Base-by-base conservation (phyloP, 2,113 vertebrate species). In the Struthio camelus region DNA sequence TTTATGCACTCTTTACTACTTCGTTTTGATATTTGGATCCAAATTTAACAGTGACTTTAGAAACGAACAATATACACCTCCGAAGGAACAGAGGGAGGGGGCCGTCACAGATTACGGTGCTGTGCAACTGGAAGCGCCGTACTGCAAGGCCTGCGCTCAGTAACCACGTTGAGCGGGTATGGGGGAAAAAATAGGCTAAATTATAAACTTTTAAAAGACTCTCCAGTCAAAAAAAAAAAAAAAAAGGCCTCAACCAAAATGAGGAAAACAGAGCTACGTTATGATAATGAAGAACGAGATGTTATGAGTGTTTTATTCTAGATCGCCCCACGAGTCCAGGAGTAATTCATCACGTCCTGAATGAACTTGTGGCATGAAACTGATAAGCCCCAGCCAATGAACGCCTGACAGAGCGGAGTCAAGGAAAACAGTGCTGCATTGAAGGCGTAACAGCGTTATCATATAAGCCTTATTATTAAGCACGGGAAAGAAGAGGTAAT, bases 131-230 rank as follows among this genome's bases (percentile, higher is more conserved):
- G 34, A 62, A 64, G 40, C 6, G 30, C 70, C 0, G 1, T 6
- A 50, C 44, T 46, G 25, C 30, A 14, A 70, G 94, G 62, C 72
- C 87, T 46, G 28, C 11, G 10, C 16, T 48, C 40, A 44, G 2
- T 7, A 42, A 58, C 42, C 66, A 10, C 1, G 54, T 0, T 2
- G n/a, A 70, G 30, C 34, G 36, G 34, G 34, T n/a, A 80, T 36
- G 48, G 46, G 46, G 46, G 18, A 48, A 44, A 40, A 46, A 28
- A 66, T 9, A n/a, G 11, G 34, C 53, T 28, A 56, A 89, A 91
- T 27, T 0, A 72, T 8, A 66, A 96, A 97, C 79, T 97, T 97
- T 83, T 17, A 36, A 6, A 89, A 89, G 36, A 85, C 28, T 6
- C 42, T 12, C n/a, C 16, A 46, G 23, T 19, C 40, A 30, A 79